Evolutionary conservation across 2,113 vertebrate genomes (phyloP), one percentile per base, ranked within the genome.

Genomic region (Podarcis raffonei): DNA sequence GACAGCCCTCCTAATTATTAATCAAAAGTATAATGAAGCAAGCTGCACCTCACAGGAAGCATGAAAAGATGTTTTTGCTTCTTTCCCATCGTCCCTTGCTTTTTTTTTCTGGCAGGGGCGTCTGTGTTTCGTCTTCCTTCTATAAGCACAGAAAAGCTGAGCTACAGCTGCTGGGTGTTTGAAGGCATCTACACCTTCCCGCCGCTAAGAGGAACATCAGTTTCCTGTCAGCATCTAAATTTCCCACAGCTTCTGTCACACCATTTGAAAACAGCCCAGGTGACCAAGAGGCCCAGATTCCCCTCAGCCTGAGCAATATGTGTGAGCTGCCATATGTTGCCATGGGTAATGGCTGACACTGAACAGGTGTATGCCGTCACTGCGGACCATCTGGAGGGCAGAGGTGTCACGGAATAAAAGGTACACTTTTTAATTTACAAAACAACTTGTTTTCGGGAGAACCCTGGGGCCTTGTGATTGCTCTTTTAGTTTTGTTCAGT

Each of bases 191-290:
- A 94, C 23, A 84, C 92, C 95, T 97, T 93, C 93, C 84, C 92
- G 90, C 87, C 89, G 87, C 86, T 88, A 90, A 95, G 93, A 92
- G 37, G 35, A 95, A 81, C 91, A 92, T 94, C 0, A 8, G 94
- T 94, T 95, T 95, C 93, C 90, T 96, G 96, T 96, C 95, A 95
- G 92, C 93, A 93, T 91, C 93, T 69, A 53, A 91, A 94, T 95
- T 97, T 93, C 95, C 95, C 94, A 95, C 94, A 96, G 96, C 96
- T 97, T 96, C 96, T 95, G 95, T 96, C 95, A 95, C 86, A 95
- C 88, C 91, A 93, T 94, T 96, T 96, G 94, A 96, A 97, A 97
- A 95, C 94, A 96, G 92, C 96, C 95, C 96, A 96, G 94, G 96
- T 96, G 96, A 97, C 96, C 96, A 93, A 42, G 93, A 82, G 6